Evolutionary conservation across 2,113 vertebrate genomes (phyloP), one percentile per base, ranked within the genome.

Genomic region (Rattus rattus): DNA sequence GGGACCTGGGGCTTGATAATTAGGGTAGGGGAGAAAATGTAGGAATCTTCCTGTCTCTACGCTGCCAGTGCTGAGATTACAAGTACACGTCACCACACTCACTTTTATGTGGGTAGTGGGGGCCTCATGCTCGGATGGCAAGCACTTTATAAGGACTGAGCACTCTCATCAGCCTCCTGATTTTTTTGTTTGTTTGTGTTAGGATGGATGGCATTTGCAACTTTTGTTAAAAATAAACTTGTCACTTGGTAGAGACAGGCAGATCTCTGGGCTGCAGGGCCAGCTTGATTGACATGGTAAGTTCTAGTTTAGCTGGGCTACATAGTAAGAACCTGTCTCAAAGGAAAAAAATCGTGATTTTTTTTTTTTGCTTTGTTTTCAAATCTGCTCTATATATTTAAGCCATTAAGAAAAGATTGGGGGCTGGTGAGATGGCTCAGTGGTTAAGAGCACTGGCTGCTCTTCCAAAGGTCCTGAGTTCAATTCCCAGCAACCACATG

Each of bases 191-290:
- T 59, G 11, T 59, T 33, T 80, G 77, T 36, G 10, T 54, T 85
- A 65, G 83, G 39, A 61, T 65, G 8, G 59, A 26, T 85, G 59
- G 2, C 19, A 75, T 90, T 94, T 84, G 20, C 3, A 88, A 30
- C 75, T 92, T 90, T 92, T 90, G 26, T 83, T 93, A 90, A 88
- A 90, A 47, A 73, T 73, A 22, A 94, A 84, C 94, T 76, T 61
- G 12, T 84, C 4, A 59, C 36, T 83, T 83, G 56, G 56, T 49
- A 80, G 80, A 63, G 56, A 61, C 20, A 63, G 36, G 56, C 36
- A 61, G 56, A 63, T 39, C 20, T 61, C 80, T 39, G 47, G 20
- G 52, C 11, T 84, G 2, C n/a, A 14, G 20, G n/a, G n/a, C 36
- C 11, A 83, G 33, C 54, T 36, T 61, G 22, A 5, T 61, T 61